Conservation (phyloP, 2,797 vertebrate species). For the Crossoptilon crossoptilon region DNA sequence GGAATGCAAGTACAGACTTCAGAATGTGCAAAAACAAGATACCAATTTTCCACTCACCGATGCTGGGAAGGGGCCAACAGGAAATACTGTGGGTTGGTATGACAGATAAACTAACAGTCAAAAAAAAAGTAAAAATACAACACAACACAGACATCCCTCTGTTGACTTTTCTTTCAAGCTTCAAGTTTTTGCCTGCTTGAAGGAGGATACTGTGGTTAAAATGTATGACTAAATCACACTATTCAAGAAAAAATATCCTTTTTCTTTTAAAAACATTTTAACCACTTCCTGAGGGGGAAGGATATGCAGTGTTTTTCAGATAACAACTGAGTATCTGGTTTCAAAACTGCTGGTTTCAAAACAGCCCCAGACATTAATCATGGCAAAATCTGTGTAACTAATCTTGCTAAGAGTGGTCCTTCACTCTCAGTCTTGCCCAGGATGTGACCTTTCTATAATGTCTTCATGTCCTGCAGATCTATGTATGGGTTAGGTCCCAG, state of each 20-base stretch:
- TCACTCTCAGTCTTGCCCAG: neutral
- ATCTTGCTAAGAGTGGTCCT: neutral
- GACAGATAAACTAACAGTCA: neutral
- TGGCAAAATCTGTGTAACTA: neutral
- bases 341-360: neutral
- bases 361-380: neutral
- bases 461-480: neutral
- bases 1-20: neutral
- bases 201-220: constrained; percentile 1
- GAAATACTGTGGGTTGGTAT: neutral
- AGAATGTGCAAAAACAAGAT: neutral
- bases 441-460: neutral
- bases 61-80: neutral
- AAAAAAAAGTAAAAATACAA: neutral
- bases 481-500: neutral
- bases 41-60: neutral
- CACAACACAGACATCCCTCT: too few relatives aligned
- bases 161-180: neutral
- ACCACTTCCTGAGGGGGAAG: neutral
- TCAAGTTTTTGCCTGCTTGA: neutral
- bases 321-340: neutral
- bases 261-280: neutral
- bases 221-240: neutral
- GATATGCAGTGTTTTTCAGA: neutral
- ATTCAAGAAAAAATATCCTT: neutral